Base-by-base conservation (phyloP, 2,888 invertebrate species). In the Sicus ferrugineus region DNA sequence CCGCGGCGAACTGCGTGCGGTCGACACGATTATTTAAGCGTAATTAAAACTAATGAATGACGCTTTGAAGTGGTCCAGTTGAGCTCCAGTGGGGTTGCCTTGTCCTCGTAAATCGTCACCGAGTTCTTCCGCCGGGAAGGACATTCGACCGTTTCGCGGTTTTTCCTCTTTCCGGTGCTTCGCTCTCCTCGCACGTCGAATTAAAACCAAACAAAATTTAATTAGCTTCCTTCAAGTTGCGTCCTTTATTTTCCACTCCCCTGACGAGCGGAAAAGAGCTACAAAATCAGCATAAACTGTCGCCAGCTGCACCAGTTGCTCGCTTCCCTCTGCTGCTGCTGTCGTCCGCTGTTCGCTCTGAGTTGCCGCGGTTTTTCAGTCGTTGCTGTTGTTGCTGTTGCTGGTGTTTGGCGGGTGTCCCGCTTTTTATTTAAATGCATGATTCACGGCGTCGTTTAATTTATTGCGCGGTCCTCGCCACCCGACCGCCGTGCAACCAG, bases 341-440 rank as follows among this genome's bases (percentile, higher is more conserved):
- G 31, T 50, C 21, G 21, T 52, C n/a, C 23, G 21, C 23, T 52
- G 21, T 52, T 52, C 7, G 7, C 23, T 7, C 23, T 52, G 21
- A 21, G 19, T 4, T 52, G 6, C 0, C 50, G 7, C 23, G 11
- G 5, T 16, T 28, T 19, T 30, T 9, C 30, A 14, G 6, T 58
- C 30, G 16, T 59, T 34, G 14, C 19, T 19, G n/a, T 21, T n/a
- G 16, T 59, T 19, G 59, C 34, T 52, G 26, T 34, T 48, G 21
- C 46, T 63, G 48, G 11, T n/a, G 19, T 80, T 79, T 80, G 80
- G 78, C 79, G 80, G 79, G n/a, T n/a, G n/a, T n/a, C n/a, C n/a
- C n/a, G n/a, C 80, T 79, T 79, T 80, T 79, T 81, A 79, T 80
- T 80, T 80, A 80, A 79, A 79, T 80, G 80, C 79, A 80, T 79